These are phyloP conservation scores for Tipula confusa DNA, from an alignment of 2,888 invertebrate species.

Conservation along the genomic window DNA sequence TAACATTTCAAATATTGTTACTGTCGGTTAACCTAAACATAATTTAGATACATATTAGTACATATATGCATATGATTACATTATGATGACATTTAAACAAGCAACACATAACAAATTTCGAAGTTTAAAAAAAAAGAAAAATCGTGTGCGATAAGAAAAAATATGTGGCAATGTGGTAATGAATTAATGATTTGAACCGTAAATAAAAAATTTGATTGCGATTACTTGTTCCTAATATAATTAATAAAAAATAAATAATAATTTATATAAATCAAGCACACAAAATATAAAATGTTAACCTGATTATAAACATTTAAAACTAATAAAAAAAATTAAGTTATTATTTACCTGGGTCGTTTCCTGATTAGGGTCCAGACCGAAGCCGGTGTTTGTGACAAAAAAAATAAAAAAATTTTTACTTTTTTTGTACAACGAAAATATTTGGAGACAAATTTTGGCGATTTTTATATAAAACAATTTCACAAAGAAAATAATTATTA, in stretches of 20 bases:
- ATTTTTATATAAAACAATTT: slow-evolving; percentile 29
- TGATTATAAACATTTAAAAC: background rate
- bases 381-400: slow-evolving; percentile 25
- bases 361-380: slow-evolving; percentile 31
- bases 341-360: slow-evolving; percentile 29
- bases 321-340: background rate
- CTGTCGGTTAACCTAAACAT: background rate
- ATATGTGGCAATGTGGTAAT: background rate
- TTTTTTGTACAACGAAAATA: slow-evolving; percentile 20
- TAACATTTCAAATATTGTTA: background rate
- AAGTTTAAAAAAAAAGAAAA: no score
- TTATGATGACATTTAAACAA: background rate
- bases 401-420: slow-evolving; percentile 28
- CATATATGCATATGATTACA: no score
- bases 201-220: background rate
- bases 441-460: slow-evolving; percentile 28
- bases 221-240: background rate
- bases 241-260: slow-evolving; percentile 1
- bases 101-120: background rate
- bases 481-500: slow-evolving; percentile 27
- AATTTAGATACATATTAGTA: background rate
- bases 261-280: background rate
- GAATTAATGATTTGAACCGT: background rate
- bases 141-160: background rate
- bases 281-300: background rate